Conservation (phyloP, 2,797 vertebrate genomes). For the Glossophaga mutica region DNA sequence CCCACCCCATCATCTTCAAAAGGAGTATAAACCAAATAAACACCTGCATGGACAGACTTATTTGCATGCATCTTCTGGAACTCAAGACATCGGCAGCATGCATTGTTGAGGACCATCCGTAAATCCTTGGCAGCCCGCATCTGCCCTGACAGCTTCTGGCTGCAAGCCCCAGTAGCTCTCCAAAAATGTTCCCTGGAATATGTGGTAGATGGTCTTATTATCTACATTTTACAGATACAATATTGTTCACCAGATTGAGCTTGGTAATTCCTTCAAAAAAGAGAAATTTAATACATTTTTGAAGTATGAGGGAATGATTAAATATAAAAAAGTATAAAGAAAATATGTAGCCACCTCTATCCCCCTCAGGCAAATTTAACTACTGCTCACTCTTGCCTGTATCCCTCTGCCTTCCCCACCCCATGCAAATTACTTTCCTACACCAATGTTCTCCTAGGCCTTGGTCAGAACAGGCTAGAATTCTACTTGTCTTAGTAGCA, state of each 20-base stretch:
- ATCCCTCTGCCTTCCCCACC: fast-evolving
- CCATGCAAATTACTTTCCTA: neutral
- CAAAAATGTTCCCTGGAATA: neutral
- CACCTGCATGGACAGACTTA: neutral
- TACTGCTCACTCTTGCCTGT: neutral
- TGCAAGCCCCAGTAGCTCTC: neutral
- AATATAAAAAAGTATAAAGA: neutral
- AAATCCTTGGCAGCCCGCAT: neutral
- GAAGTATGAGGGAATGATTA: neutral
- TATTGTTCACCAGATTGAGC: neutral
- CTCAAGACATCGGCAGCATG: neutral
- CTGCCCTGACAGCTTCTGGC: neutral
- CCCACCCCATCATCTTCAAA: neutral
- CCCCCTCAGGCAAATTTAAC: neutral
- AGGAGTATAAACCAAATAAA: neutral
- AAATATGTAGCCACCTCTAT: neutral
- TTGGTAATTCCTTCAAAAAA: neutral
- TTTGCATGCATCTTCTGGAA: neutral
- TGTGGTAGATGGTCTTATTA: neutral
- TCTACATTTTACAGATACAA: neutral
- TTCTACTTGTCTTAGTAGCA: neutral
- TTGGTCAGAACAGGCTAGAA: neutral
- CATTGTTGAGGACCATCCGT: neutral
- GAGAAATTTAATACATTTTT: neutral
- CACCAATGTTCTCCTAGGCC: neutral